Base-by-base conservation (phyloP, 2,888 invertebrate species). In the Heliconius erato region DNA sequence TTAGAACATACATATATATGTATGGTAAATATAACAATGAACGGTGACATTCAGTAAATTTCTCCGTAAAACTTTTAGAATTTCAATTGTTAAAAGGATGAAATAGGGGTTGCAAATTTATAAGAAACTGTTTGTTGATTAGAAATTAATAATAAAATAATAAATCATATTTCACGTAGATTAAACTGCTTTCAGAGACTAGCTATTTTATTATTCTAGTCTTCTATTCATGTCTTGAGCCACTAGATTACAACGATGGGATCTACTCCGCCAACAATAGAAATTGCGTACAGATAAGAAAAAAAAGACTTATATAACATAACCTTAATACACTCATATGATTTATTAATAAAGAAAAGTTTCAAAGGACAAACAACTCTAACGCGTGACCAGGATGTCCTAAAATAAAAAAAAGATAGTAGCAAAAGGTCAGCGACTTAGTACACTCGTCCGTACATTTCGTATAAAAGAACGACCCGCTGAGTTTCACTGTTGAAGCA, bases 381-480 rank as follows among this genome's bases (percentile, higher is more conserved):
- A 71, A 71, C 44, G 26, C 71, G 40, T 71, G 40, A 44, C 54
- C 12, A n/a, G 35, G 59, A 74, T 74, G 59, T 32, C 35, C 59
- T 74, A 59, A 74, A 35, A 74, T 44, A n/a, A n/a, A 35, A 49
- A 49, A 54, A 59, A 23, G 23, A 12, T 32, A 19, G 35, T 74
- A 23, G 59, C 23, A 74, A 74, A 54, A 54, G 74, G 59, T 40
- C 35, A 40, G 35, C 35, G 32, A 74, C 74, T 74, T n/a, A 23
- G 59, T 59, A 59, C 59, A 74, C 74, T 54, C 54, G 59, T 23
- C 54, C 59, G 59, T 59, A 32, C 59, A 59, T 32, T 59, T 74
- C 19, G 59, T 74, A 74, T 59, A 59, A 59, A 74, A 59, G 74
- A 59, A 74, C 59, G 74, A 59, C 59, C 74, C 59, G 59, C n/a